phyloP scores from a whole-genome alignment of 2,888 invertebrate species.

The Ochlodes sylvanus region DNA sequence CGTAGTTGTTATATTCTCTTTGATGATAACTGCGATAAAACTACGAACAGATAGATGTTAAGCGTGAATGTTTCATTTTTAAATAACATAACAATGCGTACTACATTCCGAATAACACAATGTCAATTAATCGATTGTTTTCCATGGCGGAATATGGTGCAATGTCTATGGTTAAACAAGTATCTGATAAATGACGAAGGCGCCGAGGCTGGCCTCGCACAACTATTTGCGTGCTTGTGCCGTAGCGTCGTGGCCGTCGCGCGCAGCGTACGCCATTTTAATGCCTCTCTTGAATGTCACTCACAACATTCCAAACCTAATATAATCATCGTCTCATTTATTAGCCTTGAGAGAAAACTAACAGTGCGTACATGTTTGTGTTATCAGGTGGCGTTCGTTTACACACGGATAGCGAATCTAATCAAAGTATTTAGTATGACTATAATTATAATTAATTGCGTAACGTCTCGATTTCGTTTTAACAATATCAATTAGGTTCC shows the following conservation, averaged over 20 bases:
- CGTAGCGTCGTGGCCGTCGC: conserved; percentile 53
- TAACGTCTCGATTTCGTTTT: not conserved
- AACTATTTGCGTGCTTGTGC: conserved; percentile 69
- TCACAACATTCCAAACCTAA: conserved; percentile 64
- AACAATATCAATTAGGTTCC: not conserved
- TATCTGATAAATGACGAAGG: conserved; percentile 47
- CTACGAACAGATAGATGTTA: too few relatives aligned
- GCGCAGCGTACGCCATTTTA: conserved; percentile 61
- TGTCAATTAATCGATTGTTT: conserved; percentile 1
- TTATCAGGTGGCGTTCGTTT: conserved; percentile 23
- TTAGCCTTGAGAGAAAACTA: conserved; percentile 37
- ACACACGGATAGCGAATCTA: conserved; percentile 2
- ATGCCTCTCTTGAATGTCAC: conserved; percentile 71
- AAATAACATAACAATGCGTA: not conserved
- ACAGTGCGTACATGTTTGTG: conserved; percentile 18
- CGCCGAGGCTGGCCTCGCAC: conserved; percentile 70
- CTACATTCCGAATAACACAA: not conserved
- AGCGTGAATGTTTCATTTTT: too few relatives aligned
- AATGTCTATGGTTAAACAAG: not conserved
- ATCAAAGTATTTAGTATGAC: not conserved
- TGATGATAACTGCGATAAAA: too few relatives aligned
- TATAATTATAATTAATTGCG: conserved; percentile 21
- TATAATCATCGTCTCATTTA: conserved; percentile 44
- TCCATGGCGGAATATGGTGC: conserved; percentile 7
- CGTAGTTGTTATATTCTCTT: too few relatives aligned